Evolutionary conservation across 1,140 invertebrate genomes (phyloP).

Genomic region (Aphelenchoides fujianensis): DNA sequence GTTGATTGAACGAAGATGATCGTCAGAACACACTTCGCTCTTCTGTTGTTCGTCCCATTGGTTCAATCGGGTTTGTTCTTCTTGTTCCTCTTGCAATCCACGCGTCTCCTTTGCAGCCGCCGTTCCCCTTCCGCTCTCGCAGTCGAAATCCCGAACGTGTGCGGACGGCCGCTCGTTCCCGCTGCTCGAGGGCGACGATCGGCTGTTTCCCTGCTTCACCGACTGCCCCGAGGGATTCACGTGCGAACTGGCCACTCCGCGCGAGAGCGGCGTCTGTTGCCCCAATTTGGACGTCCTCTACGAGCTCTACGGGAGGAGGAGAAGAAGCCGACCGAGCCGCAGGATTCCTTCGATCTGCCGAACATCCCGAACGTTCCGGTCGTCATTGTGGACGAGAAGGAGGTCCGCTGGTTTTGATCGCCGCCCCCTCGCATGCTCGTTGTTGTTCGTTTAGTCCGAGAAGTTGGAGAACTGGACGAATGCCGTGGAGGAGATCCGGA

Average conservation of each 20-base stretch:
- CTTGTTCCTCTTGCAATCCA: no score
- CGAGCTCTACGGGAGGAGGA: conserved; percentile 20
- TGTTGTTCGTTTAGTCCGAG: background rate
- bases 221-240: conserved; percentile 39
- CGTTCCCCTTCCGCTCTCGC: no score
- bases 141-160: conserved; percentile 27
- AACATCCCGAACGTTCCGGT: conserved; percentile 10
- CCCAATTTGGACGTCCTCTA: conserved; percentile 35
- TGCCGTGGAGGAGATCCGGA: background rate
- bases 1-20: no score
- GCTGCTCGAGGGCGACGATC: conserved; percentile 35
- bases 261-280: conserved; percentile 34
- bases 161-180: conserved; percentile 38
- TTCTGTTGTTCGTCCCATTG: no score
- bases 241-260: background rate
- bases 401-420: conserved; percentile 15
- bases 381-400: conserved; percentile 8
- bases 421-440: no score
- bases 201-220: conserved; percentile 30
- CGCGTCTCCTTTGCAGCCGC: no score
- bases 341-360: background rate
- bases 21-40: no score
- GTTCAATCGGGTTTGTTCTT: no score
- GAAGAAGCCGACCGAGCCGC: background rate
- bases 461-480: background rate